phyloP scores from a whole-genome alignment of 2,113 vertebrate genomes.

The Chascanopsetta lugubris region DNA sequence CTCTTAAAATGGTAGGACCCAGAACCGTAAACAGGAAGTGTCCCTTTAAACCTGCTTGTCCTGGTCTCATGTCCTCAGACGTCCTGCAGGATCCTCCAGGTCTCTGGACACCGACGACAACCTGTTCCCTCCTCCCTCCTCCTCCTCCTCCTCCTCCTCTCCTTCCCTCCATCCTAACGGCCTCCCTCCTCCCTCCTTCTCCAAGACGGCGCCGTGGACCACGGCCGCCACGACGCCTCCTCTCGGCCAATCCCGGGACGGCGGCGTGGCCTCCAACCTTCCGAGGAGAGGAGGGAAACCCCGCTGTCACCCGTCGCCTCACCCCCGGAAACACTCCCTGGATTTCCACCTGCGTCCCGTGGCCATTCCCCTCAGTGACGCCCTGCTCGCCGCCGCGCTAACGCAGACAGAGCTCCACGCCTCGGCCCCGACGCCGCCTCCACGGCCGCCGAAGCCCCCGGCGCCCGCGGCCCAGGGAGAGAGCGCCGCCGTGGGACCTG shows the following conservation, averaged over 20 bases:
- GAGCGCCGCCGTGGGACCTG: not conserved
- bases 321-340: conserved; percentile 74
- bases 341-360: conserved; percentile 65
- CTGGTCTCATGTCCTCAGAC: conserved; percentile 30
- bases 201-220: conserved; percentile 12
- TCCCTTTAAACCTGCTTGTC: too few relatives aligned
- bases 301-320: conserved; percentile 66
- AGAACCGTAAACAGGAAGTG: too few relatives aligned
- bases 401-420: conserved; percentile 47
- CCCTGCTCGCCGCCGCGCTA: not conserved
- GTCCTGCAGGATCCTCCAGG: conserved; percentile 54
- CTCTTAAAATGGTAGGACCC: too few relatives aligned
- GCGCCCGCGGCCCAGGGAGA: conserved; percentile 31
- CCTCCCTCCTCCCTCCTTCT: conserved; percentile 2
- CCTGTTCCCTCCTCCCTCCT: conserved; percentile 36
- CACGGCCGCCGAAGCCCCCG: conserved; percentile 66
- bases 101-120: conserved; percentile 65
- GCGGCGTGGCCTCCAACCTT: not conserved
- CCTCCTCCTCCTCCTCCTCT: conserved; percentile 31
- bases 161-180: conserved; percentile 53
- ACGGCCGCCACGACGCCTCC: conserved; percentile 4
- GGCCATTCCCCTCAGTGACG: conserved; percentile 4
- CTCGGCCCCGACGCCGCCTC: conserved; percentile 57
- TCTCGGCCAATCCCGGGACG: conserved; percentile 48
- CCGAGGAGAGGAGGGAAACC: conserved; percentile 18